phyloP scores from a whole-genome alignment of 1,140 invertebrate genomes.

The Zophobas morio region DNA sequence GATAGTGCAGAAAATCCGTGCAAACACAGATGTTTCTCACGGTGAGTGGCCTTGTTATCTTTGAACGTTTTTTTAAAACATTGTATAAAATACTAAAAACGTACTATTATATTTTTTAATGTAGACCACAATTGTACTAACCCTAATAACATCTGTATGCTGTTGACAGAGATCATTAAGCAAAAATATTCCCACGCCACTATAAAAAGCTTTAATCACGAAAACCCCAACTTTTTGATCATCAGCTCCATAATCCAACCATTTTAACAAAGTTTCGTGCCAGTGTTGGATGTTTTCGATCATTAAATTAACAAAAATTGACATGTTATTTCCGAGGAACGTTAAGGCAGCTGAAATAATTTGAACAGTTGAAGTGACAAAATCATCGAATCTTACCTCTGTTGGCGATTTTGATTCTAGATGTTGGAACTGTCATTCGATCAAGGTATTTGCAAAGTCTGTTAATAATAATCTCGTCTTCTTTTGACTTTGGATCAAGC shows the following conservation, averaged over 20 bases:
- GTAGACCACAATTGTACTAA: conserved; percentile 51
- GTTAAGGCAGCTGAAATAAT: conserved; percentile 57
- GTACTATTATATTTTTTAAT: conserved; percentile 1
- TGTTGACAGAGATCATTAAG: conserved; percentile 51
- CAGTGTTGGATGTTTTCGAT: conserved; percentile 55
- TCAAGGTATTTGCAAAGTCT: conserved; percentile 56
- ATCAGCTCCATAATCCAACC: conserved; percentile 49
- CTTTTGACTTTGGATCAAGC: conserved; percentile 35
- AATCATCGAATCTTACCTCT: conserved; percentile 53
- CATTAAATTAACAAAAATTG: conserved; percentile 53
- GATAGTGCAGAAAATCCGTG: conserved; percentile 64
- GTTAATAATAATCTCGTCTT: conserved; percentile 45
- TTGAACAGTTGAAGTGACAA: background rate
- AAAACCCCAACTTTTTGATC: conserved; percentile 58
- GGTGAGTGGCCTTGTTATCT: conserved; percentile 39
- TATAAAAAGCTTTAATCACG: conserved; percentile 65
- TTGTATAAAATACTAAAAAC: conserved; percentile 54
- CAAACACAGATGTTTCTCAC: conserved; percentile 63
- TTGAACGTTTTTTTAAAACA: conserved; percentile 59
- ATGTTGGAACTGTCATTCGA: conserved; percentile 45
- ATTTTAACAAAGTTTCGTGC: conserved; percentile 56
- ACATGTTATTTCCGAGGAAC: conserved; percentile 56
- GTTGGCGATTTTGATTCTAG: conserved; percentile 51
- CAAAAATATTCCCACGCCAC: conserved; percentile 60
- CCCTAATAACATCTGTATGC: conserved; percentile 59